Conservation (phyloP, 2,113 vertebrate genomes). For the Theropithecus gelada region DNA sequence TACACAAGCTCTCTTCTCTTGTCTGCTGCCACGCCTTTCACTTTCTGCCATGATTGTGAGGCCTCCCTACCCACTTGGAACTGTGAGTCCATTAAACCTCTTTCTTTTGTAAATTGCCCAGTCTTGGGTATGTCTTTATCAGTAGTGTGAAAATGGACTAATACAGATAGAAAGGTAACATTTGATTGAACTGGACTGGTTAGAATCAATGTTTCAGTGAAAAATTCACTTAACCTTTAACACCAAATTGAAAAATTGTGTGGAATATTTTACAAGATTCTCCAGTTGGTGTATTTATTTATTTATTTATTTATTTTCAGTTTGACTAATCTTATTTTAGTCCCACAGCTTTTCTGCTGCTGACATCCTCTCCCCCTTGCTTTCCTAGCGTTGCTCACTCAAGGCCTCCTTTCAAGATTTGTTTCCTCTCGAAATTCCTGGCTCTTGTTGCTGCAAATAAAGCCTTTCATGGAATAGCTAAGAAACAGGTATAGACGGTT, state of each 20-base stretch:
- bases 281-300: background rate
- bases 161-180: background rate
- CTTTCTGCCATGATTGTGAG: no score
- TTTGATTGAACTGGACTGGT: background rate
- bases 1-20: no score
- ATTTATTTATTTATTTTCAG: background rate
- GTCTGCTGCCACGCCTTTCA: no score
- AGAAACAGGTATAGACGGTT: background rate
- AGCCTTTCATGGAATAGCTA: background rate
- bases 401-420: background rate
- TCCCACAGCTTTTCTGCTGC: background rate
- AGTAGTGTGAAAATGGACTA: no score
- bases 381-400: background rate
- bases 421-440: background rate
- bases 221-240: background rate
- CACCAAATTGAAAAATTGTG: background rate
- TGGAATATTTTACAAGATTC: background rate
- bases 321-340: background rate
- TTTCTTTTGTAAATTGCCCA: no score
- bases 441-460: background rate
- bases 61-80: no score
- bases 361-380: background rate
- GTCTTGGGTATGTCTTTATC: no score
- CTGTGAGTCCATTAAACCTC: no score
- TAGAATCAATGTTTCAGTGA: background rate